phyloP scores from a whole-genome alignment of 2,113 vertebrate species.

The Protobothrops mucrosquamatus region DNA sequence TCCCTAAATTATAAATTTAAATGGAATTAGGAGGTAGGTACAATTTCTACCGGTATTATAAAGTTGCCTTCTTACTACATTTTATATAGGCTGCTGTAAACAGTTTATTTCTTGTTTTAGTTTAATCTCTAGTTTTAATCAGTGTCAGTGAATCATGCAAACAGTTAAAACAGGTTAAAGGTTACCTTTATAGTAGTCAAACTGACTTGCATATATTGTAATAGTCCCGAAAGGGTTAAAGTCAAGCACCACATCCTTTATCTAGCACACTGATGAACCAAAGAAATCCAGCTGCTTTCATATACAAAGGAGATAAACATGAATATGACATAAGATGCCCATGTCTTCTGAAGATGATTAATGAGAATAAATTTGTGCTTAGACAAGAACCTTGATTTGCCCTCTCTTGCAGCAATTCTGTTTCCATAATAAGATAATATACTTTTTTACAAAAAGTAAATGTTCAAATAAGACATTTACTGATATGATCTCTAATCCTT shows the following conservation, averaged over 20 bases:
- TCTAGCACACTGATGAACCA: not conserved
- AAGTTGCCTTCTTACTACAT: not conserved
- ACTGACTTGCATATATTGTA: not conserved
- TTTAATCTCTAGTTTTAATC: not conserved
- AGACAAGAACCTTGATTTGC: not conserved
- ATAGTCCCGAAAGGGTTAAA: not conserved
- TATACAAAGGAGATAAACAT: not conserved
- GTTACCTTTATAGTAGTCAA: not conserved
- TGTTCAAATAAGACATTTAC: not conserved
- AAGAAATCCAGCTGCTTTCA: not conserved
- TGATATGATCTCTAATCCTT: not conserved
- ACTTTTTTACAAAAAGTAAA: not conserved
- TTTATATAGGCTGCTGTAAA: not conserved
- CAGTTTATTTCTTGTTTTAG: not conserved
- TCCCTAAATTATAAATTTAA: too few species aligned
- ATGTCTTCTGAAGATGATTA: not conserved
- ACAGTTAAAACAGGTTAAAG: not conserved
- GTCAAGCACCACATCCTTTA: not conserved
- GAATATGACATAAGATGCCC: not conserved
- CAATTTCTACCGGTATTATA: not conserved
- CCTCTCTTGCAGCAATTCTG: not conserved
- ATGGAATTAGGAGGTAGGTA: too few species aligned
- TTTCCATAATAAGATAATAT: not conserved
- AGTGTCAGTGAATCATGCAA: not conserved
- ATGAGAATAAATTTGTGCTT: not conserved